These are phyloP conservation scores for Pseudorhombus dupliciocellatus DNA, from an alignment of 2,113 vertebrate species.

Conservation along the genomic window DNA sequence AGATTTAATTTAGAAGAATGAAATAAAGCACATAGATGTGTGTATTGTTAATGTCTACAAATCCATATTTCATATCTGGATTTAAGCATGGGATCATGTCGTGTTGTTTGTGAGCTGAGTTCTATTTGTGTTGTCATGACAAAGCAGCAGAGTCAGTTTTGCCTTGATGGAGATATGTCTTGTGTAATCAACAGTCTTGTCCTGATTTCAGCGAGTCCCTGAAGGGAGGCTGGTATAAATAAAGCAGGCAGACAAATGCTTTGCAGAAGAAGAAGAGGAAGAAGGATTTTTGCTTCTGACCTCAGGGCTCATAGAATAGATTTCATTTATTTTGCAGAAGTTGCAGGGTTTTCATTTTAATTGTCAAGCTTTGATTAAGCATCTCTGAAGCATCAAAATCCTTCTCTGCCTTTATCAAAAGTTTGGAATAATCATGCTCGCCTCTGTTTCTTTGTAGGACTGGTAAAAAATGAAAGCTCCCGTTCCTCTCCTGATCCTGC, in stretches of 20 bases:
- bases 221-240: slow-evolving; percentile 37
- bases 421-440: slow-evolving; percentile 28
- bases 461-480: slow-evolving; percentile 92
- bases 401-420: slow-evolving; percentile 2
- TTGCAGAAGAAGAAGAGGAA: neutral
- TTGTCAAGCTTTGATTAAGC: slow-evolving; percentile 12
- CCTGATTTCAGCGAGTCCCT: slow-evolving; percentile 49
- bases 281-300: slow-evolving; percentile 23
- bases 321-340: neutral
- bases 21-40: too few relatives aligned
- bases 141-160: neutral
- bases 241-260: neutral
- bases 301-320: slow-evolving; percentile 1
- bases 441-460: slow-evolving; percentile 68
- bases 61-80: neutral
- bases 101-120: too few relatives aligned
- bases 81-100: too few relatives aligned
- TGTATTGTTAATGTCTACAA: too few relatives aligned
- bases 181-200: neutral
- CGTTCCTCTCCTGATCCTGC: slow-evolving; percentile 91
- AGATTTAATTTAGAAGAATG: too few relatives aligned
- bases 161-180: slow-evolving; percentile 16
- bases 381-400: neutral
- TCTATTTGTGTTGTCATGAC: neutral
- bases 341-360: neutral